Evolutionary conservation across 2,113 vertebrate genomes (phyloP), one percentile per base, ranked within the genome.

Genomic region (Pelmatolapia mariae): DNA sequence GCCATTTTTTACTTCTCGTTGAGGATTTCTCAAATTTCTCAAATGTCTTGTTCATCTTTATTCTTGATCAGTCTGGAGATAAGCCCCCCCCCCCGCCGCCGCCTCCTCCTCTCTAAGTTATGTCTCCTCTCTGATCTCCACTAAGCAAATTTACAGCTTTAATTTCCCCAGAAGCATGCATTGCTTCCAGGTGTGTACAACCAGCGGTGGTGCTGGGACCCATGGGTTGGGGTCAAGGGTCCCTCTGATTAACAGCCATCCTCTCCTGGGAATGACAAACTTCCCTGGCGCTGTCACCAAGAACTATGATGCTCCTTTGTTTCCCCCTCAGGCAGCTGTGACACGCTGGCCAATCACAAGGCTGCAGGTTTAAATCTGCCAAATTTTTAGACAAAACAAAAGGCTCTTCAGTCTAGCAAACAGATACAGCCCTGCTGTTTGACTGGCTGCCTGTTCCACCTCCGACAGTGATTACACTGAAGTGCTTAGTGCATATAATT

Each of bases 401-500:
- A 95, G 89, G 68, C 93, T 93, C 96, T 96, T 97, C 97, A 97
- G 94, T 96, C 96, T 96, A 96, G 94, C 97, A 97, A 97, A 95
- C 88, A 95, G 89, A 88, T 87, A 84, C 89, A 86, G 83, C 82
- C 89, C 91, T 61, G 86, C 93, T 90, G 93, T 89, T 91, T 88
- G 92, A 93, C 90, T 92, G 91, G 83, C 91, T 90, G 83, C 83
- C 87, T 85, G 29, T 57, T 88, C 85, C 31, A 52, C 86, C 86
- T 83, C 81, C 80, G 53, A 63, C 93, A 82, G 87, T 89, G 89
- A 93, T 91, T 88, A 89, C 82, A 87, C 83, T 83, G 40, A 93
- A 97, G 95, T 96, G 96, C 97, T 97, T 96, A 97, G 97, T 96
- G 97, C 96, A 97, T 96, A 96, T 98, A 97, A 98, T 99, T 97